Base-by-base conservation (phyloP, 2,113 vertebrate genomes). In the Aspiorhynchus laticeps region DNA sequence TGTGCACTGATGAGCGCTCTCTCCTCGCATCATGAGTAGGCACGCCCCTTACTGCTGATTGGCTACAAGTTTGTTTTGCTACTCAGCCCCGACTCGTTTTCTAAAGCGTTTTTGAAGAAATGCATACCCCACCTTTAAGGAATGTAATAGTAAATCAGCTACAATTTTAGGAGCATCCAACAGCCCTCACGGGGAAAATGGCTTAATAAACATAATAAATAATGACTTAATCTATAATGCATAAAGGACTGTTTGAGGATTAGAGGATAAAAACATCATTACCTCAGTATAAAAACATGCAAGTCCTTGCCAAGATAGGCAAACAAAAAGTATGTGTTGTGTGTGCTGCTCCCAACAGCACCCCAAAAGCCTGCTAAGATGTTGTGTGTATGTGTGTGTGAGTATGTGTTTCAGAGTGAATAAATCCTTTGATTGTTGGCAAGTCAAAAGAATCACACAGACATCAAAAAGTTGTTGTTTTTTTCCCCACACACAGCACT, bases 381-480 rank as follows among this genome's bases (percentile, higher is more conserved):
- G 43, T 33, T 59, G 46, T 53, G 17, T 53, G 51, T 53, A 21
- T 21, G 1, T 59, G 67, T 56, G 80, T 69, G 41, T 59, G 74
- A 10, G 46, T 80, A 43, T 80, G 65, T 43, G 63, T 51, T 41
- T 56, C 10, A 33, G 33, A 31, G n/a, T 11, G 36, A 56, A 79
- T 33, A 33, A 71, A 86, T 48, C 46, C 46, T 86, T 86, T 86
- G n/a, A 74, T 88, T 71, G 28, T 21, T 65, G 36, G 8, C 0
- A 51, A 74, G 36, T 73, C 78, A 84, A 65, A 87, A 67, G 43
- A 26, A 83, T 46, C 80, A 65, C 21, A 28, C 71, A 83, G 48
- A 88, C 87, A 88, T 88, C 82, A 88, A 88, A 88, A 71, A 31
- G 12, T 41, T 31, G 59, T 67, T 15, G 15, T 51, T 87, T 36